Base-by-base conservation (phyloP, 1,140 invertebrate genomes). In the Drosophila melanica region DNA sequence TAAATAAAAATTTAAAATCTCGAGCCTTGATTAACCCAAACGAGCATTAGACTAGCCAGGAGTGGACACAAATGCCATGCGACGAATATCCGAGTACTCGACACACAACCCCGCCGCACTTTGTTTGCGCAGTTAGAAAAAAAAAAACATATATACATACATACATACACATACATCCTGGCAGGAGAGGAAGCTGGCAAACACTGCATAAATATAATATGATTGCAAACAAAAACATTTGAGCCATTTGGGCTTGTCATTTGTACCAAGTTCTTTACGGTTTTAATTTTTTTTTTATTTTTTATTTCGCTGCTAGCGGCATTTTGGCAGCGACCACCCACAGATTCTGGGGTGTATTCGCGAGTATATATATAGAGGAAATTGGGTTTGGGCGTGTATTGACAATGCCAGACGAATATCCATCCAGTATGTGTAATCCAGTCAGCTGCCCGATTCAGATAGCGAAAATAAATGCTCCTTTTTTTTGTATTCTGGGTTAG, bases 141-240 rank as follows among this genome's bases (percentile, higher is more conserved):
- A 39, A 33, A 51, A 60, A 42, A 42, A 44, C 16, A 51, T 35
- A 14, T 27, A 20, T 10, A 39, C 11, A 54, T 30, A 20, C 2
- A 16, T 16, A 53, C 10, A 53, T 11, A 16, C 30, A 33, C n/a
- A 14, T 16, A 5, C 30, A 33, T 16, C 3, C n/a, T 14, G 1
- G 27, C 27, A 27, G 6, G 27, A 54, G 53, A 30, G 10, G 3
- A 33, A 50, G 16, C 35, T 27, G 37, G 70, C 70, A 73, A 72
- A 62, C 60, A 67, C 54, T 80, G 81, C 81, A 80, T 84, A 85
- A 81, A 85, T 85, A 86, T 86, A 78, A 81, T 78, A 81, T 81
- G 59, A 86, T 81, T 65, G 74, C 55, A 66, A 75, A 85, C 66
- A 77, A 85, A 80, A 80, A 80, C 81, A 84, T 85, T 84, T 65